These are phyloP conservation scores for Chloebia gouldiae DNA, from an alignment of 2,113 vertebrate species.

Conservation along the genomic window DNA sequence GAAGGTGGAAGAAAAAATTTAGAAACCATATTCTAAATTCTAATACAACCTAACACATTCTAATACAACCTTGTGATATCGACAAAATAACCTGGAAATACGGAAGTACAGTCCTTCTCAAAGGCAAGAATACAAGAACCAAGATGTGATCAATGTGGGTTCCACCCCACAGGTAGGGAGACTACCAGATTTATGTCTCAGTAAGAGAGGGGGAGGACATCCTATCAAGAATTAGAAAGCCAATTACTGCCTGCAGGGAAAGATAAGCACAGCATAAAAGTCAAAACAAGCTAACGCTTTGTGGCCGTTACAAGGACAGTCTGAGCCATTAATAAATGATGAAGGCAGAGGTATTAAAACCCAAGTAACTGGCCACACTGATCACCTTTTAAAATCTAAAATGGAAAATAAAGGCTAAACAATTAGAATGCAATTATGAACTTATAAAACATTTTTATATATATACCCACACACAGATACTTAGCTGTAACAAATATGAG, in stretches of 20 bases:
- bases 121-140: background rate
- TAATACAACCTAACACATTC: background rate
- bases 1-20: background rate
- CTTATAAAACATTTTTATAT: background rate
- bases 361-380: background rate
- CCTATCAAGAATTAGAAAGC: background rate
- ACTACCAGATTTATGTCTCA: background rate
- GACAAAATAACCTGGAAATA: background rate
- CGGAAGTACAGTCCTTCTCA: background rate
- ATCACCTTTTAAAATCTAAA: conserved; percentile 39
- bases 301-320: conserved; percentile 1
- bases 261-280: conserved; percentile 39
- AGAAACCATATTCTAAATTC: background rate
- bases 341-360: conserved; percentile 27
- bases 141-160: background rate
- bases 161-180: background rate
- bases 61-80: background rate
- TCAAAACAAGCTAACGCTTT: background rate
- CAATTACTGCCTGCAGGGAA: background rate
- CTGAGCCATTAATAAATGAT: conserved; percentile 44
- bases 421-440: conserved; percentile 33
- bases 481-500: background rate
- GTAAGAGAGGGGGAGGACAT: background rate
- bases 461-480: background rate
- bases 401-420: conserved; percentile 10